phyloP scores from a whole-genome alignment of 2,888 invertebrate genomes.

The Morpho deidamia region DNA sequence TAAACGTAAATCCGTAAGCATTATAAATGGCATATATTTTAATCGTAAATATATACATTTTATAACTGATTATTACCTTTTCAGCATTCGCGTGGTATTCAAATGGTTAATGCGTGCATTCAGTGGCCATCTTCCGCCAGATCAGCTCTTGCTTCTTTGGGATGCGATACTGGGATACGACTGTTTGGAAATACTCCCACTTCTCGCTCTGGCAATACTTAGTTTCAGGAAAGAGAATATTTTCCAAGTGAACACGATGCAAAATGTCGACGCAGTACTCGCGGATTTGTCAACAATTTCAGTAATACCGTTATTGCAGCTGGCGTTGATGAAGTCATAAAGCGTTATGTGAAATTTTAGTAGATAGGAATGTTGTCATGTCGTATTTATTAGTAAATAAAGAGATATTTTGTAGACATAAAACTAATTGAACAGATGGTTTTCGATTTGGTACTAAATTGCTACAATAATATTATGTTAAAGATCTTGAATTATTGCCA shows the following conservation, averaged over 20 bases:
- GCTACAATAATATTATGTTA: too few species aligned
- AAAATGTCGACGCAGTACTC: conserved; percentile 90
- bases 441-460: too few species aligned
- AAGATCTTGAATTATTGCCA: too few species aligned
- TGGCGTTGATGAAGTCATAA: conserved; percentile 82
- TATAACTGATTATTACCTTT: conserved; percentile 11
- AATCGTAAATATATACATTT: not conserved
- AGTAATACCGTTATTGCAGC: conserved; percentile 89
- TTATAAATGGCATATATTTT: not conserved
- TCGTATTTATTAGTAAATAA: too few species aligned
- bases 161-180: conserved; percentile 94
- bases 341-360: too few species aligned
- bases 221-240: conserved; percentile 92
- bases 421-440: too few species aligned
- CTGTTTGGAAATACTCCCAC: conserved; percentile 91
- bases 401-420: too few species aligned
- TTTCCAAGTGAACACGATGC: conserved; percentile 84
- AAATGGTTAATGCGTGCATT: conserved; percentile 98
- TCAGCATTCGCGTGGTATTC: conserved; percentile 92
- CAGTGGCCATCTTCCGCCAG: conserved; percentile 95
- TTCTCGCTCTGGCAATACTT: conserved; percentile 90
- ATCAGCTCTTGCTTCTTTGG: conserved; percentile 95
- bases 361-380: too few species aligned
- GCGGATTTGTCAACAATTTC: conserved; percentile 93
- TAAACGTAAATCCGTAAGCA: conserved; percentile 94